phyloP scores from a whole-genome alignment of 2,888 invertebrate genomes.

The Polymixis lichenea region DNA sequence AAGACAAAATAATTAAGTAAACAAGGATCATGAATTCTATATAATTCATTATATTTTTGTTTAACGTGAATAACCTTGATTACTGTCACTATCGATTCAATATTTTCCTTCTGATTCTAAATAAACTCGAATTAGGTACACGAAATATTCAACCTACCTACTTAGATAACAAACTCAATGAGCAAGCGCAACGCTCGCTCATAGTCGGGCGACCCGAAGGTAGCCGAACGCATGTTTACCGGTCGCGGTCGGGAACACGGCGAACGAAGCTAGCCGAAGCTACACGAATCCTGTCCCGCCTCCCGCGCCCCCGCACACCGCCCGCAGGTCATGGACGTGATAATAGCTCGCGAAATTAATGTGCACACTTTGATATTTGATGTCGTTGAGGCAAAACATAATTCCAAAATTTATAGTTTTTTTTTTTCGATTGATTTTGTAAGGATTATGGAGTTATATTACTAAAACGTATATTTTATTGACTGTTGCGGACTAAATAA shows the following conservation, averaged over 20 bases:
- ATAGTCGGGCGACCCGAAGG: slow-evolving; percentile 42
- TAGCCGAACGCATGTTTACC: slow-evolving; percentile 49
- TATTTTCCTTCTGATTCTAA: not conserved
- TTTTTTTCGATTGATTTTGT: slow-evolving; percentile 8
- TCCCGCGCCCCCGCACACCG: slow-evolving; percentile 1
- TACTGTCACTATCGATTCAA: not conserved
- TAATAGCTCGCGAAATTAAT: slow-evolving; percentile 34
- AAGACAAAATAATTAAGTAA: not conserved
- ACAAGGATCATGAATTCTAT: too few relatives aligned
- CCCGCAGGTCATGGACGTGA: slow-evolving; percentile 19
- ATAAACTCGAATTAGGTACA: not conserved
- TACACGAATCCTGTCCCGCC: slow-evolving; percentile 21
- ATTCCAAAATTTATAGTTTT: slow-evolving; percentile 30
- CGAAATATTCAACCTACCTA: not conserved
- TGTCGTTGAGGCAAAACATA: slow-evolving; percentile 18
- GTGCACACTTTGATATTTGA: slow-evolving; percentile 31
- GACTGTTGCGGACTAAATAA: slow-evolving; percentile 44
- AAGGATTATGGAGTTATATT: slow-evolving; percentile 20
- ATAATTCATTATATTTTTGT: not conserved
- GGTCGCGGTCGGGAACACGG: slow-evolving; percentile 4
- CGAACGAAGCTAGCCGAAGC: slow-evolving; percentile 29
- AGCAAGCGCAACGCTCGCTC: slow-evolving; percentile 35
- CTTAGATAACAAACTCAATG: slow-evolving; percentile 11
- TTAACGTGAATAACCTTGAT: not conserved
- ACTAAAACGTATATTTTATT: slow-evolving; percentile 38